Evolutionary conservation across 2,888 invertebrate genomes (phyloP).

Genomic region (Apodemia zela): DNA sequence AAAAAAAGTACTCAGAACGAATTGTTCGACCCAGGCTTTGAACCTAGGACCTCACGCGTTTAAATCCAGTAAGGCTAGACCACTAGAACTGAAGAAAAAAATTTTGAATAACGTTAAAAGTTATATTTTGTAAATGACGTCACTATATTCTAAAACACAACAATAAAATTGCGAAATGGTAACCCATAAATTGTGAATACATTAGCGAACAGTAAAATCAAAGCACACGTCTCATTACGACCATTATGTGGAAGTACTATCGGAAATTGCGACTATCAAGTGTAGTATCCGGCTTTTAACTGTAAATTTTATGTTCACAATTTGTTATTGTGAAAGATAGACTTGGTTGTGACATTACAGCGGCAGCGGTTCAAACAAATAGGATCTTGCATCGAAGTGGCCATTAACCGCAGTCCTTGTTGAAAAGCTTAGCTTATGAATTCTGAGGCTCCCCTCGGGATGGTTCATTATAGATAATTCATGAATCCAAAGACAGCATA

Average conservation of each 20-base stretch:
- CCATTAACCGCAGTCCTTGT: conserved; percentile 21
- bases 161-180: conserved; percentile 29
- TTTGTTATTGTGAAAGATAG: conserved; percentile 54
- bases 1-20: too few relatives aligned
- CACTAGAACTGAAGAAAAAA: too few relatives aligned
- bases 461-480: conserved; percentile 15
- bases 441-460: conserved; percentile 10
- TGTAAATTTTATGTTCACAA: conserved; percentile 77
- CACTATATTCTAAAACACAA: conserved; percentile 15
- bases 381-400: conserved; percentile 19
- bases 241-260: conserved; percentile 54
- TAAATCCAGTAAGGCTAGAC: too few relatives aligned
- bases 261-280: conserved; percentile 74
- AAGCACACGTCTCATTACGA: conserved; percentile 52
- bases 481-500: neutral
- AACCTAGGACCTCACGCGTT: too few relatives aligned
- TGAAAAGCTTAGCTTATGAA: conserved; percentile 13
- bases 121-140: neutral
- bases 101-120: neutral
- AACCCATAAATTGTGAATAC: conserved; percentile 40
- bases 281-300: conserved; percentile 73
- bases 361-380: conserved; percentile 18
- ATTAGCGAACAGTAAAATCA: conserved; percentile 47
- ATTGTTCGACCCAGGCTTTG: too few relatives aligned
- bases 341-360: conserved; percentile 9